Conservation (phyloP, 2,113 vertebrate species). For the Speoplatyrhinus poulsoni region DNA sequence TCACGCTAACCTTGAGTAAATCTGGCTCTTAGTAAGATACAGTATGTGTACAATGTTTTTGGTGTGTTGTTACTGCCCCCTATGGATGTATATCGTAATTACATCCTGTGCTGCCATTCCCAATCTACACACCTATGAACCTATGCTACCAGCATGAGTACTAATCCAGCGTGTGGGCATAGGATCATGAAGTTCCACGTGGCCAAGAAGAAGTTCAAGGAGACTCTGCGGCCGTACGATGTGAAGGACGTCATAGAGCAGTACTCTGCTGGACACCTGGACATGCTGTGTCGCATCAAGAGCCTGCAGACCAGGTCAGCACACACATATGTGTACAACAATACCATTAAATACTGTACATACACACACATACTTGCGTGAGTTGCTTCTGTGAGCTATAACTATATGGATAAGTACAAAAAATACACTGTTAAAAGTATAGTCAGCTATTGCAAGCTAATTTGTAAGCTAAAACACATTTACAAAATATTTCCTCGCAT, state of each 20-base stretch:
- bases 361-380: background rate
- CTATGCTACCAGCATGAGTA: background rate
- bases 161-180: background rate
- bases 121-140: no score
- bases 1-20: no score
- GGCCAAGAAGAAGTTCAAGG: slow-evolving; percentile 98
- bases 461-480: no score
- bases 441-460: no score
- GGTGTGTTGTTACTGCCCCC: slow-evolving; percentile 44
- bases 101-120: slow-evolving; percentile 3
- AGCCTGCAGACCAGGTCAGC: slow-evolving; percentile 95
- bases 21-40: no score
- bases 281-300: slow-evolving; percentile 98
- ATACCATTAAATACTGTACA: background rate
- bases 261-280: slow-evolving; percentile 96
- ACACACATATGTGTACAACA: background rate
- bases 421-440: background rate
- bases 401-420: slow-evolving; percentile 6
- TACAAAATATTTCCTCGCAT: no score
- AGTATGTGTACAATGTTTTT: no score
- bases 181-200: slow-evolving; percentile 99
- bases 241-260: slow-evolving; percentile 99
- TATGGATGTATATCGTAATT: slow-evolving; percentile 38
- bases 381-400: background rate
- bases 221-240: slow-evolving; percentile 94